Conservation (phyloP, 1,140 invertebrate species). For the Lasioglossum baleicum region DNA sequence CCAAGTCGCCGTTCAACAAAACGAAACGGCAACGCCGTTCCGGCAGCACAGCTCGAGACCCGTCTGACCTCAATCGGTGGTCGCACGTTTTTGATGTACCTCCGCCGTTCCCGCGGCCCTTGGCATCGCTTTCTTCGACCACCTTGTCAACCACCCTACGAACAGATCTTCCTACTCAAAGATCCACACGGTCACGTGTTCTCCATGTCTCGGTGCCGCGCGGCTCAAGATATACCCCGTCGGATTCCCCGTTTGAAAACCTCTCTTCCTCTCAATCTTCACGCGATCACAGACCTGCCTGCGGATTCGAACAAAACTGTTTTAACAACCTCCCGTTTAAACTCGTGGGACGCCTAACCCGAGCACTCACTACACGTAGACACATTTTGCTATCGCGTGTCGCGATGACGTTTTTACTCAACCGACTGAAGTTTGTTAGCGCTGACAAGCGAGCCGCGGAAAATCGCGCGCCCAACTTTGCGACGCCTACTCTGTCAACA, state of each 20-base stretch:
- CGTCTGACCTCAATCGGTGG: slow-evolving; percentile 58
- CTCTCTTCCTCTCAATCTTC: neutral
- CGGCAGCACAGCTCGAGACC: slow-evolving; percentile 29
- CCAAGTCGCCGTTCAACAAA: slow-evolving; percentile 6
- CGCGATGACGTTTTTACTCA: neutral
- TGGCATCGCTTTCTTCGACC: slow-evolving; percentile 54
- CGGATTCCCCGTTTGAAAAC: slow-evolving; percentile 3
- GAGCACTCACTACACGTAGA: neutral
- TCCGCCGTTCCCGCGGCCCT: slow-evolving; percentile 53
- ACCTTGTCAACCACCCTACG: neutral
- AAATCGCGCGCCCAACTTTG: neutral
- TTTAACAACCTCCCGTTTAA: no score
- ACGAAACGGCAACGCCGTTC: slow-evolving; percentile 9
- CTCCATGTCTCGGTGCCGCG: slow-evolving; percentile 49
- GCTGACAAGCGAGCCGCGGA: slow-evolving; percentile 1
- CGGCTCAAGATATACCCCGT: neutral
- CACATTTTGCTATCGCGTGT: neutral
- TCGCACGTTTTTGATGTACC: slow-evolving; percentile 52
- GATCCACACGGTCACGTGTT: slow-evolving; percentile 50
- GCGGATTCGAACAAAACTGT: neutral
- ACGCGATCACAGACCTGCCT: neutral
- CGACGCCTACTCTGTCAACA: no score
- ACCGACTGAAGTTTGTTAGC: neutral
- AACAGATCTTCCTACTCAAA: no score
- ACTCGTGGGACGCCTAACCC: no score